A percentile compares a stretch with the other conserved stretches of the same genome.
Conservation (phyloP, 2,888 invertebrate species). For the Leucophora obtusa region DNA sequence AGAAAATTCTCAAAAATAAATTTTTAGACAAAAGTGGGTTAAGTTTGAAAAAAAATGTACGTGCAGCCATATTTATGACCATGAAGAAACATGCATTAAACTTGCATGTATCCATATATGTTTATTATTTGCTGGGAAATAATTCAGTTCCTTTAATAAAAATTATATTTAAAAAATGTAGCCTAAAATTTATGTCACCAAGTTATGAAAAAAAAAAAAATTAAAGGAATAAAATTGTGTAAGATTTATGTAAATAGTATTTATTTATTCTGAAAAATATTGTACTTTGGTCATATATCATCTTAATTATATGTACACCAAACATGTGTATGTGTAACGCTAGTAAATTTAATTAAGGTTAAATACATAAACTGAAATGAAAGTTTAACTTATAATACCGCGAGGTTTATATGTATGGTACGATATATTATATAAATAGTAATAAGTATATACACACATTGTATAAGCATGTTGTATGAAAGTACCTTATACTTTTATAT, state of each 20-base stretch:
- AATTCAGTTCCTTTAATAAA: too few species aligned
- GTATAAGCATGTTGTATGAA: background rate
- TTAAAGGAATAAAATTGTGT: background rate
- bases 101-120: too few species aligned
- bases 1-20: too few species aligned
- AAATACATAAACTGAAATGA: constrained; percentile 49
- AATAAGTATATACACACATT: background rate
- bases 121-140: too few species aligned
- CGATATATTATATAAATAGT: constrained; percentile 4
- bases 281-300: background rate
- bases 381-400: constrained; percentile 14
- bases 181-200: too few species aligned
- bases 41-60: too few species aligned
- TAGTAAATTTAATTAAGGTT: constrained; percentile 56
- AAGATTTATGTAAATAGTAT: background rate
- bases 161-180: too few species aligned
- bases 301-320: background rate
- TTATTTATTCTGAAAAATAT: background rate
- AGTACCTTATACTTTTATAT: background rate
- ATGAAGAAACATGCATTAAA: too few species aligned
- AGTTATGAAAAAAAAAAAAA: too few species aligned
- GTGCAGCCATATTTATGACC: too few species aligned
- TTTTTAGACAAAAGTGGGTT: too few species aligned
- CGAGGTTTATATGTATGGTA: constrained; percentile 21
- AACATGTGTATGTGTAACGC: background rate